phyloP scores from a whole-genome alignment of 2,888 invertebrate genomes.

The Aphelenchoides bicaudatus region DNA sequence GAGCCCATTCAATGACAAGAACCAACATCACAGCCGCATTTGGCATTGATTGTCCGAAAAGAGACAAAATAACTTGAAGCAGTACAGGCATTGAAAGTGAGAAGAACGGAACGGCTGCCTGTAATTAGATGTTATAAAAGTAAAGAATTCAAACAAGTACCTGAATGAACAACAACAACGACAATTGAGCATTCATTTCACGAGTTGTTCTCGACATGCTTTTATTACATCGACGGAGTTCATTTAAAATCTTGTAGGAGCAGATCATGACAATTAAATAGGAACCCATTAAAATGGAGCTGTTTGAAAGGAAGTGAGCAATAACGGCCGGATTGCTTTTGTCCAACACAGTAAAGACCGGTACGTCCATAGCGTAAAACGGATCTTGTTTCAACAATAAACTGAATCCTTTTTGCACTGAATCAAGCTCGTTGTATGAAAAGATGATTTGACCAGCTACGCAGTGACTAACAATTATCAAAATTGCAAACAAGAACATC shows the following conservation, averaged over 20 bases:
- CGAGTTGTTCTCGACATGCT: background rate
- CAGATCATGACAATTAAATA: constrained; percentile 2
- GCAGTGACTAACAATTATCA: background rate
- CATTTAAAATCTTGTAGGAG: background rate
- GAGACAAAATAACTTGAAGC: background rate
- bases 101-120: constrained; percentile 11
- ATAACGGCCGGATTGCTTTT: constrained; percentile 4
- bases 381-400: background rate
- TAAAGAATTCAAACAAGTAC: too few species aligned
- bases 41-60: background rate
- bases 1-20: background rate
- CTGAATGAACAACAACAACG: constrained; percentile 8
- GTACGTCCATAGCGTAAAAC: background rate
- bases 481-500: background rate
- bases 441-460: background rate
- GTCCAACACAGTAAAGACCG: constrained; percentile 1
- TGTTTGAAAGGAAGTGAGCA: constrained; percentile 2
- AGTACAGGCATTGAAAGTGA: constrained; percentile 2
- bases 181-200: background rate
- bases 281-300: background rate
- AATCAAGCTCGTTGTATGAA: background rate
- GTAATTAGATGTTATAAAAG: too few species aligned
- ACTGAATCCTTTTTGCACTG: background rate
- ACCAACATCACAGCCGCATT: constrained; percentile 9
- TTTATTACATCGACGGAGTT: background rate